phyloP scores from a whole-genome alignment of 2,888 invertebrate species.

The Tetragonula carbonaria region DNA sequence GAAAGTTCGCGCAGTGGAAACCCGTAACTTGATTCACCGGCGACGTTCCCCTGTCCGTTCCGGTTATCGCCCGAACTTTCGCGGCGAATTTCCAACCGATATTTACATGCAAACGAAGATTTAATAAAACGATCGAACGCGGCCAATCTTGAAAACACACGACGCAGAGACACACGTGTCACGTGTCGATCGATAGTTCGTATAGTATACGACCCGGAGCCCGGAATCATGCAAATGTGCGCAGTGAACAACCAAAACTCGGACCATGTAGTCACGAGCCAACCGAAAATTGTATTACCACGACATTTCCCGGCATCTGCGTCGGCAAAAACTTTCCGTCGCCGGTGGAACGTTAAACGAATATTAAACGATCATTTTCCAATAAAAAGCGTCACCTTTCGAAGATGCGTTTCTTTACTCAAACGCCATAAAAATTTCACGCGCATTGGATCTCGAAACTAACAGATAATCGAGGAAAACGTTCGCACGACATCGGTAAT shows the following conservation, averaged over 20 bases:
- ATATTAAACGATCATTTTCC: background rate
- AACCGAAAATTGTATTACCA: constrained; percentile 35
- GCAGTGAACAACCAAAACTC: constrained; percentile 29
- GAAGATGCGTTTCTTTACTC: background rate
- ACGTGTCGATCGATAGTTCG: constrained; percentile 9
- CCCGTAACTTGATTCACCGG: background rate
- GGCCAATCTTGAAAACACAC: constrained; percentile 5
- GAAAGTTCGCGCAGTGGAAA: constrained; percentile 6
- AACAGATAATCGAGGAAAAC: background rate
- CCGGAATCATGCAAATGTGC: constrained; percentile 35
- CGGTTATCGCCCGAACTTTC: constrained; percentile 1
- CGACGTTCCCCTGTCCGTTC: background rate
- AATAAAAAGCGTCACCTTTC: background rate
- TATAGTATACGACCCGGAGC: constrained; percentile 13
- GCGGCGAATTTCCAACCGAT: constrained; percentile 7
- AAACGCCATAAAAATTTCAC: background rate
- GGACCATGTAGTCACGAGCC: constrained; percentile 25
- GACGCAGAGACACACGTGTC: constrained; percentile 3
- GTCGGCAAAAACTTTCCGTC: constrained; percentile 14
- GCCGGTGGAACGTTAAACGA: background rate
- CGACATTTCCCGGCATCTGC: constrained; percentile 37
- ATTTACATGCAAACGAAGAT: constrained; percentile 20
- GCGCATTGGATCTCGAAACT: background rate
- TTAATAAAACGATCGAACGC: constrained; percentile 15
- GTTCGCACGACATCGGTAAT: background rate